These are phyloP conservation scores for Anableps anableps DNA, from an alignment of 2,797 vertebrate genomes.

Conservation along the genomic window DNA sequence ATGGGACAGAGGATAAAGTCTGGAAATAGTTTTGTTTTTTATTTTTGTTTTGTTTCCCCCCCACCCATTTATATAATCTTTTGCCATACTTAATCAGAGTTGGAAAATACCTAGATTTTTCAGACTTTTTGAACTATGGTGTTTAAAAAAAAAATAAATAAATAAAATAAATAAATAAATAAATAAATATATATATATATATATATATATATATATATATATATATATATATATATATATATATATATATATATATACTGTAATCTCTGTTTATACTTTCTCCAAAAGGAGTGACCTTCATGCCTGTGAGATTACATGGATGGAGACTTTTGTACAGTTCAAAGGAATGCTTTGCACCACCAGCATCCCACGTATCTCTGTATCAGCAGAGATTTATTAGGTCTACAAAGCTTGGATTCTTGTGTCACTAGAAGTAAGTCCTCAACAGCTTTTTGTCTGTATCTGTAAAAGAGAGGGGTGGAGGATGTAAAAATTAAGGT, in stretches of 20 bases:
- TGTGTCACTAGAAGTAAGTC: slow-evolving; percentile 12
- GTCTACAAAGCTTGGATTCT: slow-evolving; percentile 45
- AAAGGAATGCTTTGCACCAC: slow-evolving; percentile 51
- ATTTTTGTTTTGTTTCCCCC: background rate
- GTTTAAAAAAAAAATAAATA: no score
- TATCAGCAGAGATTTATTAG: slow-evolving; percentile 58
- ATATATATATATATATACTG: no score
- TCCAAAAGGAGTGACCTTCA: background rate
- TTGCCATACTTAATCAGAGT: background rate
- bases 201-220: no score
- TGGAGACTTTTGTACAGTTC: background rate
- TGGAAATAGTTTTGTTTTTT: background rate
- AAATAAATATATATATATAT: no score
- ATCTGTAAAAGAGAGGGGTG: background rate
- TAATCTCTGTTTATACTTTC: background rate
- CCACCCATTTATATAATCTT: background rate
- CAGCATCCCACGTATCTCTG: slow-evolving; percentile 27
- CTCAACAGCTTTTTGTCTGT: slow-evolving; percentile 13
- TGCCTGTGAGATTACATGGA: background rate
- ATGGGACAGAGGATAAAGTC: background rate
- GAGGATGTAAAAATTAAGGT: background rate
- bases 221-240: no score
- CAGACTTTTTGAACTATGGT: background rate
- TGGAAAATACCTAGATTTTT: background rate
- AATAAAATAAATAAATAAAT: no score